phyloP scores from a whole-genome alignment of 2,797 vertebrate species.

The Mus spretus region DNA sequence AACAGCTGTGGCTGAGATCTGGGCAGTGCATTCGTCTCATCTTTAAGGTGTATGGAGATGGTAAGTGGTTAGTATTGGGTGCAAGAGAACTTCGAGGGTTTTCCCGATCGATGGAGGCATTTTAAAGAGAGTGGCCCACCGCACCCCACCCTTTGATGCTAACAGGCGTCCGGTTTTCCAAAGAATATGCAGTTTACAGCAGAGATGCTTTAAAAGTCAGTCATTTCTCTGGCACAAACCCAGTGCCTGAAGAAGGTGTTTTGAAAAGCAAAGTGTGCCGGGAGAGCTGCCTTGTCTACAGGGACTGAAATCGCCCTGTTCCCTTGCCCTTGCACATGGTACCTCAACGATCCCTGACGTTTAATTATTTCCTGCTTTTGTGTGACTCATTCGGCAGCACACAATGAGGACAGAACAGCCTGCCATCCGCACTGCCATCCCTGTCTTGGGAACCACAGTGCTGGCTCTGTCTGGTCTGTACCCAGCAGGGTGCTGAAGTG shows the following conservation, averaged over 20 bases:
- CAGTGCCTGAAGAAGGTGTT: constrained; percentile 12
- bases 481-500: background rate
- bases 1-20: constrained; percentile 63
- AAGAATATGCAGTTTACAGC: background rate
- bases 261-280: constrained; percentile 45
- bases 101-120: background rate
- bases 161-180: background rate
- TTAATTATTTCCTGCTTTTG: constrained; percentile 58
- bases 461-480: constrained; percentile 22
- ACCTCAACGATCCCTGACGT: background rate
- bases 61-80: background rate
- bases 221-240: background rate
- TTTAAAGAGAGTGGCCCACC: constrained; percentile 49
- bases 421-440: background rate
- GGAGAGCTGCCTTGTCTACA: background rate
- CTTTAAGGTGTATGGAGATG: background rate
- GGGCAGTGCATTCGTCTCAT: background rate
- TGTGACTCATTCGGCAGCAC: background rate
- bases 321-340: background rate
- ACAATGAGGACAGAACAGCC: background rate
- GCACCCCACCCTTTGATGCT: background rate
- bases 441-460: background rate
- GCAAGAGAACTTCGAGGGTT: background rate
- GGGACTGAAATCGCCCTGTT: background rate
- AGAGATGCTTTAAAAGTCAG: constrained; percentile 27